Percentiles rank a stretch among this genome's conserved stretches.
Conservation (phyloP, 2,888 invertebrate species). For the Bibio marci region DNA sequence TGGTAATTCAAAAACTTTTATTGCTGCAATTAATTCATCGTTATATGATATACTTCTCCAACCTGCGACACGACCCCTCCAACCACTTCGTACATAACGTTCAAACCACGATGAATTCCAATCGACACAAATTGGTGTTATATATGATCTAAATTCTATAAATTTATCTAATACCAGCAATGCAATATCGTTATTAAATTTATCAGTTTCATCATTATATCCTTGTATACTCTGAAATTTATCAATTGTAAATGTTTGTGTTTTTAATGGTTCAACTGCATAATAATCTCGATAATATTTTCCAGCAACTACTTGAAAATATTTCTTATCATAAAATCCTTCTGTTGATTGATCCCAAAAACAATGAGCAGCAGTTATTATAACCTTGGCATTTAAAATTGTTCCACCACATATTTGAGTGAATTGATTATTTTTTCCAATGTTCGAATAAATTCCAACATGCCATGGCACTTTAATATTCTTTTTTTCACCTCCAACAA, state of each 20-base stretch:
- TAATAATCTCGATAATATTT: slow-evolving; percentile 3
- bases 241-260: slow-evolving; percentile 10
- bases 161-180: slow-evolving; percentile 16
- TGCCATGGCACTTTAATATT: slow-evolving; percentile 17
- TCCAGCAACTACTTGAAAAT: too few relatives aligned
- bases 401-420: slow-evolving; percentile 15
- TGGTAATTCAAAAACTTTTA: slow-evolving; percentile 10
- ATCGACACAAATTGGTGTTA: slow-evolving; percentile 23
- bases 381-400: slow-evolving; percentile 14
- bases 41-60: slow-evolving; percentile 11
- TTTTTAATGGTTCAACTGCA: slow-evolving; percentile 4
- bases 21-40: slow-evolving; percentile 6
- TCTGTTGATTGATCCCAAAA: slow-evolving; percentile 3
- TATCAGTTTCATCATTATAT: slow-evolving; percentile 12
- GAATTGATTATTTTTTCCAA: not conserved
- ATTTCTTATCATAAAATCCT: too few relatives aligned
- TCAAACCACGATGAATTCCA: slow-evolving; percentile 11
- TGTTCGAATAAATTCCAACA: slow-evolving; percentile 13
- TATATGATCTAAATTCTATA: slow-evolving; percentile 16
- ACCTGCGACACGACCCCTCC: slow-evolving; percentile 11
- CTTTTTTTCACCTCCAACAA: slow-evolving; percentile 5
- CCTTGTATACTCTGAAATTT: slow-evolving; percentile 6
- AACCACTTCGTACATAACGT: not conserved
- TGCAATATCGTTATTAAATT: slow-evolving; percentile 21
- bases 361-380: slow-evolving; percentile 10